Base-by-base conservation (phyloP, 30 jellyfish, hydroid and myxozoan species). In the Mastigias papua region DNA sequence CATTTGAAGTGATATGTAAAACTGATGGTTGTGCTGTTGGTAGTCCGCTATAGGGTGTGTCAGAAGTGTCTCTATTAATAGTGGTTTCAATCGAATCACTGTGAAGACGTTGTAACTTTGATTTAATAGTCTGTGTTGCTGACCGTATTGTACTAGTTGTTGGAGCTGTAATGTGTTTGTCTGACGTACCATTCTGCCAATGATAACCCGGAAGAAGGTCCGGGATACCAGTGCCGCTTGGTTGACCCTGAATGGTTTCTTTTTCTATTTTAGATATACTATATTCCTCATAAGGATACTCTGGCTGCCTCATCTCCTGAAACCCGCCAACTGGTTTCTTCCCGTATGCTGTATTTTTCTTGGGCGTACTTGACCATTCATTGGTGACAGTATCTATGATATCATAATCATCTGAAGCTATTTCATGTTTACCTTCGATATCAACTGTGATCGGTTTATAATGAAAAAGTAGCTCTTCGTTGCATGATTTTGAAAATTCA, bases 401-500 rank as follows among this genome's bases (percentile, higher is more conserved):
- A 64, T 48, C 21, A 69, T 70, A 70, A 29, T 82, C 92, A 13
- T 69, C 80, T 54, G n/a, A 16, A 20, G 51, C 22, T n/a, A 34
- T 1, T 15, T 29, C 61, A 19, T 19, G 48, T 9, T 51, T 70
- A 32, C 34, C 70, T 23, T 69, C 86, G 23, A 31, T 72, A 34
- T 65, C 73, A 30, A 50, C 71, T 10, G 35, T n/a, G 19, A 68
- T 20, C 25, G 78, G 79, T 19, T 33, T 58, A 4, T 69, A 28
- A 65, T 22, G 20, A 32, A 29, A 4, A 10, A 51, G 31, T 15
- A 29, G 1, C 60, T 69, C 86, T 61, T 82, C 92, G 26, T 82
- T 84, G 37, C 83, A 72, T 20, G 92, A 82, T 66, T 66, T 33
- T 26, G 92, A 66, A 35, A 82, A 82, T 42, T 82, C 92, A 48